phyloP scores from a whole-genome alignment of 1,140 invertebrate species.

The Neodiprion virginianus region DNA sequence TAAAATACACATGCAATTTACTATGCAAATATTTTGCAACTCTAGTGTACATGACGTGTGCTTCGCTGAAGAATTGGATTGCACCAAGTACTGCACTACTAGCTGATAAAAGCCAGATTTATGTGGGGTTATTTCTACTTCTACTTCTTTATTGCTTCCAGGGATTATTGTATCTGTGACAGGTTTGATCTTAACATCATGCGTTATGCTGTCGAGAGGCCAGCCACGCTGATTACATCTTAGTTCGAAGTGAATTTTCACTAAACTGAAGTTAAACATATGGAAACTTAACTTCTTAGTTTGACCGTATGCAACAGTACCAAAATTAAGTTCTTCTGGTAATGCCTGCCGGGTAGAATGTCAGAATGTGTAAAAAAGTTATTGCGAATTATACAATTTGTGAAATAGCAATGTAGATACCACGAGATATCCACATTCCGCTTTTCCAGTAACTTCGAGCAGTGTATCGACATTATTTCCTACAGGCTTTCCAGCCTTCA shows the following conservation, averaged over 20 bases:
- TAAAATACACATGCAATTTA: slow-evolving; percentile 39
- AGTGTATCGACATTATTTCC: slow-evolving; percentile 1
- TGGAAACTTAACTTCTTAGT: slow-evolving; percentile 31
- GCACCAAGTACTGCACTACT: slow-evolving; percentile 37
- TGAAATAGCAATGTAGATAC: slow-evolving; percentile 32
- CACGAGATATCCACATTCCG: slow-evolving; percentile 37
- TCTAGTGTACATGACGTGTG: neutral
- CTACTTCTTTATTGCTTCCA: slow-evolving; percentile 32
- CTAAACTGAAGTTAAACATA: slow-evolving; percentile 41
- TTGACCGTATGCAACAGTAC: slow-evolving; percentile 30
- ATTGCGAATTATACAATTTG: slow-evolving; percentile 10
- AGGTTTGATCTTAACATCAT: slow-evolving; percentile 39
- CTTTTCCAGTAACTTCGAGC: slow-evolving; percentile 32
- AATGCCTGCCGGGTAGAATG: slow-evolving; percentile 30
- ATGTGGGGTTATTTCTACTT: slow-evolving; percentile 32
- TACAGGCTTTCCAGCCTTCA: slow-evolving; percentile 22
- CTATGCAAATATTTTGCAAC: slow-evolving; percentile 36
- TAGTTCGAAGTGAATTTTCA: slow-evolving; percentile 41
- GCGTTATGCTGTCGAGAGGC: slow-evolving; percentile 26
- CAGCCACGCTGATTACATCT: slow-evolving; percentile 22
- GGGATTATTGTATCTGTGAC: slow-evolving; percentile 29
- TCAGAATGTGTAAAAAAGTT: neutral
- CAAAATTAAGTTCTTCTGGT: slow-evolving; percentile 42
- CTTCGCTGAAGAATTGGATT: slow-evolving; percentile 20
- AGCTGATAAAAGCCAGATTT: slow-evolving; percentile 41